Base-by-base conservation (phyloP, 2,113 vertebrate species). In the Phaethornis superciliosus region DNA sequence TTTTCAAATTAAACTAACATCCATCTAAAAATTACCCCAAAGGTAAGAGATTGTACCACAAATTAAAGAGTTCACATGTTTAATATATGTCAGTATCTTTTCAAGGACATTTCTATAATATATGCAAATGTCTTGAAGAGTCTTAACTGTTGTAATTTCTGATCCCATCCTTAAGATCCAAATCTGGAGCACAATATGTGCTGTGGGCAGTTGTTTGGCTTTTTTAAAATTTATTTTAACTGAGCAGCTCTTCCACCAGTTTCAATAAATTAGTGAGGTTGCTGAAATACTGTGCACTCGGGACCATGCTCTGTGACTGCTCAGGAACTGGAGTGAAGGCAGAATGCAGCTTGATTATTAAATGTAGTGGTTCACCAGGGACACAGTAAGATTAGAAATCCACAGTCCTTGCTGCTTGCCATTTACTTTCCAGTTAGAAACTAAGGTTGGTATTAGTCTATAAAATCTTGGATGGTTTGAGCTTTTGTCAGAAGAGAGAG, bases 41-140 rank as follows among this genome's bases (percentile, higher is more conserved):
- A 32, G 77, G 22, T 65, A 59, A 81, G 59, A 74, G 33, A 90
- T 15, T 55, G 71, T n/a, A 63, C 40, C 24, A 56, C 52, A 91
- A 83, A 89, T 83, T 89, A 89, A 46, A 85, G 56, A 78, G 71
- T 78, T 91, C 79, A 81, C 28, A 24, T 77, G 24, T 69, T 88
- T 92, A 94, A 92, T 86, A 92, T 79, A 81, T 72, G 77, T 86
- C 92, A 85, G 63, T 94, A 63, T 59, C 85, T 90, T 90, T 93
- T 88, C 80, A 88, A 88, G 59, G 18, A 52, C 5, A 93, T 94
- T 90, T 91, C 46, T 85, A 91, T 94, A 94, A 95, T 83, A 22
- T 32, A 96, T 95, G 90, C 60, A 94, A 90, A 95, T 83, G 10
- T 81, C 77, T 40, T 90, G 76, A 91, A 88, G 65, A 88, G 28